phyloP scores from a whole-genome alignment of 2,888 invertebrate species.

The Hemaris fuciformis region DNA sequence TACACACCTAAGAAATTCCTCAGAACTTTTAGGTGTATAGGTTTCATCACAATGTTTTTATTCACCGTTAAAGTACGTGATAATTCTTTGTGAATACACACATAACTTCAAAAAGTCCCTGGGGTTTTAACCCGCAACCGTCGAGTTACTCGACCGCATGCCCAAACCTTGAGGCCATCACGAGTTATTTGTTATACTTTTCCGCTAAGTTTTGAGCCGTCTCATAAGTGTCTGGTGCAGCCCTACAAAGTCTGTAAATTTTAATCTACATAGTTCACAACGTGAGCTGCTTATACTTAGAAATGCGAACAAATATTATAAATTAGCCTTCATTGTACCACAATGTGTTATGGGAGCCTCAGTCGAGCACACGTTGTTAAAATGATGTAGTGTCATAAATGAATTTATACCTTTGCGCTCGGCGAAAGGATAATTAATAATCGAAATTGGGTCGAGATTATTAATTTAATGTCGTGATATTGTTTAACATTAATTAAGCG shows the following conservation, averaged over 20 bases:
- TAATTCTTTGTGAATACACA: no score
- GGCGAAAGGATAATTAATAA: background rate
- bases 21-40: no score
- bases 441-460: background rate
- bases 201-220: no score
- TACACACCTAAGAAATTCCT: no score
- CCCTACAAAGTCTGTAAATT: background rate
- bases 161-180: no score
- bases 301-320: background rate
- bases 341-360: background rate
- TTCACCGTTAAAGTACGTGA: no score
- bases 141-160: no score
- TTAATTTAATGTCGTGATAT: background rate
- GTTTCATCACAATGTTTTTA: no score
- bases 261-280: constrained; percentile 6
- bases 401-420: background rate
- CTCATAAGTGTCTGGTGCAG: background rate
- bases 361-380: background rate
- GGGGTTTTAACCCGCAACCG: no score
- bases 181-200: no score
- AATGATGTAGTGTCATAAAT: background rate
- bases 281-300: background rate
- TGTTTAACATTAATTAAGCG: background rate
- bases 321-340: background rate
- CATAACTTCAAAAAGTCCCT: no score